A percentile compares a stretch with the other conserved stretches of the same genome.
Conservation (phyloP, 2,113 vertebrate genomes). For the Pygoscelis adeliae region DNA sequence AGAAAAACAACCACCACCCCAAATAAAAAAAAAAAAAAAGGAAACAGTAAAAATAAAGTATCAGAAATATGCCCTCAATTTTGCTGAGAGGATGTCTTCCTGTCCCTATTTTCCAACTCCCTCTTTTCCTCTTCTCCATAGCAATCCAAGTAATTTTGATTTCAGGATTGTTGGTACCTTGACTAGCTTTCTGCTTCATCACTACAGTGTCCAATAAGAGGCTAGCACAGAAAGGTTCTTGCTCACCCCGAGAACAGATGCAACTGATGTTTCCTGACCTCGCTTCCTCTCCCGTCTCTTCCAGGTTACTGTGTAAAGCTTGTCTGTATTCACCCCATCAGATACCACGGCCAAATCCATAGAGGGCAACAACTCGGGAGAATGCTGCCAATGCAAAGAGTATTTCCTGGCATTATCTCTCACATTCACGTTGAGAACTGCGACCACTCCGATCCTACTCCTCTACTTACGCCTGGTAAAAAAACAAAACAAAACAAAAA, state of each 20-base stretch:
- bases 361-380: conserved; percentile 76
- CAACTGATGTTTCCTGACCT: conserved; percentile 9
- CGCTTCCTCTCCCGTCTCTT: neutral
- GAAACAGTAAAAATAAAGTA: neutral
- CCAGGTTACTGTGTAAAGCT: conserved; percentile 80
- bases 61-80: neutral
- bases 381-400: conserved; percentile 79
- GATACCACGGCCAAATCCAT: conserved; percentile 66
- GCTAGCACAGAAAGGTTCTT: neutral
- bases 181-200: neutral
- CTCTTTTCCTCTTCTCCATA: neutral
- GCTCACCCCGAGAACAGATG: neutral
- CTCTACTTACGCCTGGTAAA: conserved; percentile 15
- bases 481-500: neutral
- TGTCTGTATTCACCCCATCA: conserved; percentile 77
- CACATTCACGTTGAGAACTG: conserved; percentile 84
- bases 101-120: neutral
- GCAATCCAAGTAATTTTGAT: neutral
- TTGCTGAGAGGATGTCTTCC: neutral
- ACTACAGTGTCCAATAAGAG: neutral
- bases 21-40: neutral
- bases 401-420: conserved; percentile 78
- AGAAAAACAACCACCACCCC: neutral
- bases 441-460: conserved; percentile 75
- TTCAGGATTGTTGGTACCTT: neutral